Base-by-base conservation (phyloP, 2,888 invertebrate species). In the Sialis lutaria region DNA sequence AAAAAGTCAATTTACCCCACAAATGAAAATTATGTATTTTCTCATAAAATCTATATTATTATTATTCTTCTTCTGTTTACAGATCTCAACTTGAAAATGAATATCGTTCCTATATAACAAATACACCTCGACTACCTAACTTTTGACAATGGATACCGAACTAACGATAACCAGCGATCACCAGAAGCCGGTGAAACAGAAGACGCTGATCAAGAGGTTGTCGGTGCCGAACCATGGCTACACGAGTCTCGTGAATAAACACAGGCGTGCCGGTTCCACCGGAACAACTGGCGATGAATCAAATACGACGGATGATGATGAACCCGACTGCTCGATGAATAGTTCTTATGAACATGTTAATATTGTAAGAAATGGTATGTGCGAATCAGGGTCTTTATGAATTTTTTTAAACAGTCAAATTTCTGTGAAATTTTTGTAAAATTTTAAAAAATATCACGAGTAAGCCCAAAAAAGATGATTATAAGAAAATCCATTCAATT, bases 261-360 rank as follows among this genome's bases (percentile, higher is more conserved):
- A 63, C 47, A 52, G 60, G 33, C 54, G 63, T 32, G 62, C 63
- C 22, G 63, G 63, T 4, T 70, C 70, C 9, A 71, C 70, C 12
- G 70, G 72, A 1, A 72, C 72, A 7, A 70, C 70, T 9, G 71
- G 70, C 2, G 72, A 71, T 55, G 70, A 71, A 55, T 70, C 70
- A 40, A 69, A 67, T 55, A 70, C 70, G 3, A 68, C 68, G 12
- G 70, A 70, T 54, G 70, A 70, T 50, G 65, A 66, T 37, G 69
- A 69, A 48, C 60, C 63, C 3, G 70, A 71, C 52, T 64, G 65
- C 49, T 60, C 62, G 5, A 60, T 63, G 42, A 61, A 48, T 6
- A 44, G 44, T 6, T 40, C 46, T 6, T 47, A 42, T 12, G 47
- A 47, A 12, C 42, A 47, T 31, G 47, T 47, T 31, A 47, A 47